Evolutionary conservation across 2,888 invertebrate species (phyloP), one percentile per base, ranked within the genome.

Genomic region (Xylophagus ater): DNA sequence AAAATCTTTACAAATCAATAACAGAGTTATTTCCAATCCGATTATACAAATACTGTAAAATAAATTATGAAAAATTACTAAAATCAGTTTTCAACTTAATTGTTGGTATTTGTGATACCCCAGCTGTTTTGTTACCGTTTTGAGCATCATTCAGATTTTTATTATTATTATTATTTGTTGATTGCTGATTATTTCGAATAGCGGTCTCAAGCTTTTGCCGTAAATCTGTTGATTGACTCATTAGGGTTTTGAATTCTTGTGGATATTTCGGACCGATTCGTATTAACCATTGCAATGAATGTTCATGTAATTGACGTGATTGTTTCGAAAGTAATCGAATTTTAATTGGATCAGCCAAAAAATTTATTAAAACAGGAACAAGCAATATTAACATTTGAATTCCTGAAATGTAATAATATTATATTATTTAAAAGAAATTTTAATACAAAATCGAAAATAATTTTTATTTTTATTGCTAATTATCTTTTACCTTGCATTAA

Each of bases 51-150:
- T n/a, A n/a, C n/a, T n/a, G n/a, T n/a, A 20, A 20, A 20, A 26
- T n/a, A n/a, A n/a, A 54, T 67, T 74, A 81, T 55, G 79, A 78
- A 57, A 92, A 94, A 67, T 92, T 90, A 55, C 89, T 89, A 62
- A 93, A 94, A 67, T 93, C 88, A 3, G 90, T 93, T 71, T 89
- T 92, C 49, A 93, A 72, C 64, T 89, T 87, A 57, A 93, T 93
- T 36, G 86, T 81, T 42, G 86, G 87, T 43, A 69, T 65, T 34
- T 68, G 66, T 45, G 53, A 57, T 34, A 39, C 24, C 18, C 34
- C 38, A 23, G 13, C 19, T 14, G 26, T 34, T 29, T 34, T 37
- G 14, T 58, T 50, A 47, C 70, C 68, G 40, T 54, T 59, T 44
- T 64, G 67, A 28, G 63, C 55, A 48, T 71, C 70, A 39, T 59